phyloP scores from a whole-genome alignment of 1,140 invertebrate species.

The Subanguina moxae region DNA sequence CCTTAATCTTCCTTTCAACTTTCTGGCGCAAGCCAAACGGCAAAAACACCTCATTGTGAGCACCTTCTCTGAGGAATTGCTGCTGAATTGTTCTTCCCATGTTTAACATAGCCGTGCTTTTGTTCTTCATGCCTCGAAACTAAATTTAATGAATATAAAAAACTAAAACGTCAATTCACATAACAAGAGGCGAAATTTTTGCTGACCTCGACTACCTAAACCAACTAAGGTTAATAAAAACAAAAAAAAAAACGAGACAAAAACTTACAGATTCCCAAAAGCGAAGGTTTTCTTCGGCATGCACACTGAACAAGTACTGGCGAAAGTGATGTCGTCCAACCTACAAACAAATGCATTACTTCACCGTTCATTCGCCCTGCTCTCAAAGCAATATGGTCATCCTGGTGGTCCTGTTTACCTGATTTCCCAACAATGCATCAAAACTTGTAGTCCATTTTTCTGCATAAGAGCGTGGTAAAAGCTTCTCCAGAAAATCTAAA shows the following conservation, averaged over 20 bases:
- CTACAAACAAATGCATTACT: slow-evolving; percentile 23
- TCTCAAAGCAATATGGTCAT: no score
- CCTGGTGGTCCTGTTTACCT: slow-evolving; percentile 41
- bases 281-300: slow-evolving; percentile 57
- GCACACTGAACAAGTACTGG: slow-evolving; percentile 53
- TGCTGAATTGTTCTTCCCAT: slow-evolving; percentile 52
- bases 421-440: slow-evolving; percentile 56
- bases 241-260: background rate
- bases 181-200: no score
- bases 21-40: slow-evolving; percentile 55
- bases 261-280: slow-evolving; percentile 57
- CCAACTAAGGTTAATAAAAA: no score
- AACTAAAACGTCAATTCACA: no score
- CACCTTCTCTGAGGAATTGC: slow-evolving; percentile 53
- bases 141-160: background rate
- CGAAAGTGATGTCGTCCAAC: slow-evolving; percentile 59
- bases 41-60: slow-evolving; percentile 56
- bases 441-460: slow-evolving; percentile 53
- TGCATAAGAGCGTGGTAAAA: slow-evolving; percentile 51
- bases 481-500: slow-evolving; percentile 41
- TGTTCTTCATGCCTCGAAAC: slow-evolving; percentile 47
- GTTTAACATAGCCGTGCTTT: slow-evolving; percentile 54
- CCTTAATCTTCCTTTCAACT: slow-evolving; percentile 44
- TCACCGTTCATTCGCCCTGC: no score
- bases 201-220: no score